These are phyloP conservation scores for Scleropages formosus DNA, from an alignment of 2,797 vertebrate species.

Conservation along the genomic window DNA sequence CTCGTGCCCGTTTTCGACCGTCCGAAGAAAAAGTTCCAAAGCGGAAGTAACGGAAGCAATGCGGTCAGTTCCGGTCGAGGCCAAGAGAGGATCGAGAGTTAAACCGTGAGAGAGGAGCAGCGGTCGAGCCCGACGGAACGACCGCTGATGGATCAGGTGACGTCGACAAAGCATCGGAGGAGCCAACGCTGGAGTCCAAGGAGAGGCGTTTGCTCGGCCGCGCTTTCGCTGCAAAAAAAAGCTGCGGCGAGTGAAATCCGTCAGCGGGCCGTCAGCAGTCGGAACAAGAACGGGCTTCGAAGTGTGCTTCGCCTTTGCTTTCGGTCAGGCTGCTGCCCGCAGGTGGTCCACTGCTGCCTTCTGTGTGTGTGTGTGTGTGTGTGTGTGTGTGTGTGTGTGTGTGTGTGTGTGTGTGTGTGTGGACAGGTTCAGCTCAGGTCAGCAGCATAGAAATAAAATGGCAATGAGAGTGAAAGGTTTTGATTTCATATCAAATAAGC, in stretches of 20 bases:
- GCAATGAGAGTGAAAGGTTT: background rate
- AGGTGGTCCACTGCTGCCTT: background rate
- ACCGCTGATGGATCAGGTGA: constrained; percentile 56
- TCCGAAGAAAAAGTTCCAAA: constrained; percentile 41
- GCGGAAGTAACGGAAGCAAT: background rate
- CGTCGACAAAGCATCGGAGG: constrained; percentile 56
- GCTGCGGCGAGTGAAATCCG: too few relatives aligned
- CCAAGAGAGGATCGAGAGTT: constrained; percentile 12
- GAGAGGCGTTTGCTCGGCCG: background rate
- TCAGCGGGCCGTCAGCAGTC: background rate
- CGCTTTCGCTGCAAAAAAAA: too few relatives aligned
- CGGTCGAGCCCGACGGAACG: constrained; percentile 34
- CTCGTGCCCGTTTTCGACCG: constrained; percentile 53
- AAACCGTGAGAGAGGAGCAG: constrained; percentile 33
- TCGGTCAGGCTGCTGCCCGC: background rate
- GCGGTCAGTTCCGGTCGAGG: constrained; percentile 23
- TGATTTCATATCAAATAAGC: background rate
- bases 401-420: too few relatives aligned
- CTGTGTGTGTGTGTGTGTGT: background rate
- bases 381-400: background rate
- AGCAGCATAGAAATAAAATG: background rate
- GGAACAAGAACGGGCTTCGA: background rate
- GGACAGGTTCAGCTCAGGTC: constrained; percentile 2
- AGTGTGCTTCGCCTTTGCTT: background rate
- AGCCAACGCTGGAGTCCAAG: constrained; percentile 37